These are phyloP conservation scores for Antheraea mylitta DNA, from an alignment of 1,140 invertebrate genomes.

Conservation along the genomic window DNA sequence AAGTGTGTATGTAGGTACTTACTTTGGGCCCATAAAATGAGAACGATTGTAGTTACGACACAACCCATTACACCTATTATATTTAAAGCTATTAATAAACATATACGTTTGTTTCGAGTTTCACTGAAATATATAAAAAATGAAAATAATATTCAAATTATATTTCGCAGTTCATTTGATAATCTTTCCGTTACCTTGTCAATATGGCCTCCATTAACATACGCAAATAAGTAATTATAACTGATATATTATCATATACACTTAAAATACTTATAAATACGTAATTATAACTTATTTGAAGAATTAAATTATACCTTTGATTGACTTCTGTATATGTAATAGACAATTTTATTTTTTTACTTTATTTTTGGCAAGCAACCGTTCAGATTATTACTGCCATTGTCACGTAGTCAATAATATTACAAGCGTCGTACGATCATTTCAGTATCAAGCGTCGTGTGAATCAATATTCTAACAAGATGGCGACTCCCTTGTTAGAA, in stretches of 20 bases:
- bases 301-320: too few relatives aligned
- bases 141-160: not conserved
- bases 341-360: too few relatives aligned
- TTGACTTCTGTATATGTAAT: too few relatives aligned
- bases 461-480: too few relatives aligned
- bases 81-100: conserved; percentile 1
- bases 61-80: conserved; percentile 13
- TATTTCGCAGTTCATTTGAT: not conserved
- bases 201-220: conserved; percentile 8
- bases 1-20: not conserved
- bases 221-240: not conserved
- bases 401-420: too few relatives aligned
- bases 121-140: conserved; percentile 1
- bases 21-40: conserved; percentile 2
- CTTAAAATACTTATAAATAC: not conserved
- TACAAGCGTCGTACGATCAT: too few relatives aligned
- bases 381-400: too few relatives aligned
- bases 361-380: too few relatives aligned
- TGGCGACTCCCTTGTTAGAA: too few relatives aligned
- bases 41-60: not conserved
- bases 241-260: not conserved
- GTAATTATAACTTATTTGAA: not conserved
- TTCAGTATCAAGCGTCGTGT: too few relatives aligned
- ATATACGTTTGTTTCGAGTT: not conserved
- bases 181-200: conserved; percentile 2